Base-by-base conservation (phyloP, 2,888 invertebrate genomes). In the Meteorus colon region DNA sequence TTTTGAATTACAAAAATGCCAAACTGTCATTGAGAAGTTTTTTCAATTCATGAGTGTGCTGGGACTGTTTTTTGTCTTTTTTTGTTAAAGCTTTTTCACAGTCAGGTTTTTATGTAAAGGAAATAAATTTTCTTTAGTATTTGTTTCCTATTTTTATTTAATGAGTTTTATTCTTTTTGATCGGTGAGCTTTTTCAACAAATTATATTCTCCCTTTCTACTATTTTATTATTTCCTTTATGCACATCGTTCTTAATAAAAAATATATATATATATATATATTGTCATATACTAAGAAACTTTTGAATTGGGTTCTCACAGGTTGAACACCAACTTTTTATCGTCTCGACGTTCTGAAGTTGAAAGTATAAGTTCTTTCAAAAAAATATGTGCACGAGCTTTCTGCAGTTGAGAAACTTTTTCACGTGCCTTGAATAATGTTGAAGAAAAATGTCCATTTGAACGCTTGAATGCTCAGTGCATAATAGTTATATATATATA, bases 361-460 rank as follows among this genome's bases (percentile, higher is more conserved):
- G 8, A 12, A 62, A 62, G 62, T 29, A 14, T 29, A 29, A 29
- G 5, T 27, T 29, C 8, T 29, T 31, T 12, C 6, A 55, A 24
- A 16, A 31, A 62, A 31, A 16, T 29, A 62, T 31, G 14, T 29
- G 14, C 29, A 5, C 14, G 27, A 29, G 31, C n/a, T 62, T 62
- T 29, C 27, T 29, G 16, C 62, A 62, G 62, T 31, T 16, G 14
- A 29, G 14, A 62, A 27, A 12, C n/a, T 27, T 55, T 55, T 55
- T 31, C 31, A 62, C n/a, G 31, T 62, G 62, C 27, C 14, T 62
- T 29, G 31, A 62, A 62, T 62, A 62, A 27, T 3, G n/a, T 14
- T 16, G 3, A 62, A 62, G 62, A 31, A 62, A 31, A 62, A 62
- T 62, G 62, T 62, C 62, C 29, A 62, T 31, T 62, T 62, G 27